These are phyloP conservation scores for Dolichomitus sp. DNA, from an alignment of 2,888 invertebrate genomes.

Conservation along the genomic window DNA sequence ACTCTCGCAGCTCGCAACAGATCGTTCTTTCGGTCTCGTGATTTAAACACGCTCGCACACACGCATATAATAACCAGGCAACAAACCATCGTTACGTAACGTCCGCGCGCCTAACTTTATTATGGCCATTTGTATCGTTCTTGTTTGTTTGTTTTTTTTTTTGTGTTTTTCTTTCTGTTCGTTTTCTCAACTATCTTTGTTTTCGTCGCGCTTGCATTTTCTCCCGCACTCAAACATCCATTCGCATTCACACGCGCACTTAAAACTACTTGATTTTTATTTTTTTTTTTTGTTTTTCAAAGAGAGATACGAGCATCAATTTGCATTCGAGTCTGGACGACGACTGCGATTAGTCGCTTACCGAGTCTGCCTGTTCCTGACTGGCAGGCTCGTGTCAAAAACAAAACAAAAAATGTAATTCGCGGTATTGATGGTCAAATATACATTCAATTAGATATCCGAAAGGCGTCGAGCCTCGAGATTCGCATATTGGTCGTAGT, in stretches of 20 bases:
- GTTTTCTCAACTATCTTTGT: slow-evolving; percentile 46
- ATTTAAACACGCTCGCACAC: slow-evolving; percentile 33
- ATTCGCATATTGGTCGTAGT: slow-evolving; percentile 1
- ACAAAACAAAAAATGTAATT: not conserved
- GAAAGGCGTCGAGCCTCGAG: slow-evolving; percentile 11
- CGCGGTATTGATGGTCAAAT: not conserved
- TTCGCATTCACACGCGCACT: slow-evolving; percentile 34
- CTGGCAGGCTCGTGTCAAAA: slow-evolving; percentile 14
- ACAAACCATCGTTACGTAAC: slow-evolving; percentile 56
- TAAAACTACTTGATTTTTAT: slow-evolving; percentile 47
- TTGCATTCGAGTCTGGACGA: slow-evolving; percentile 51
- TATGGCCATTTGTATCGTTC: slow-evolving; percentile 74
- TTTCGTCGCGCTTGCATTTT: not conserved
- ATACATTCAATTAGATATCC: not conserved
- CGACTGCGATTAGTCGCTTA: not conserved
- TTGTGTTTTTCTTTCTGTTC: slow-evolving; percentile 53
- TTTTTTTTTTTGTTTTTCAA: slow-evolving; percentile 35
- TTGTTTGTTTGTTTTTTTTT: slow-evolving; percentile 49
- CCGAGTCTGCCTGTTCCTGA: slow-evolving; percentile 1
- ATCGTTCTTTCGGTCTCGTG: slow-evolving; percentile 68
- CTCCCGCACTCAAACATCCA: slow-evolving; percentile 43
- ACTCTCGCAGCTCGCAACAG: slow-evolving; percentile 69
- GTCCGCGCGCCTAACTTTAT: slow-evolving; percentile 68
- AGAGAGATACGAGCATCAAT: slow-evolving; percentile 34
- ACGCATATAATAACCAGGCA: slow-evolving; percentile 33